Percentiles rank a stretch among this genome's conserved stretches.
phyloP scores from a whole-genome alignment of 1,140 invertebrate genomes.

The Whitmania pigra region DNA sequence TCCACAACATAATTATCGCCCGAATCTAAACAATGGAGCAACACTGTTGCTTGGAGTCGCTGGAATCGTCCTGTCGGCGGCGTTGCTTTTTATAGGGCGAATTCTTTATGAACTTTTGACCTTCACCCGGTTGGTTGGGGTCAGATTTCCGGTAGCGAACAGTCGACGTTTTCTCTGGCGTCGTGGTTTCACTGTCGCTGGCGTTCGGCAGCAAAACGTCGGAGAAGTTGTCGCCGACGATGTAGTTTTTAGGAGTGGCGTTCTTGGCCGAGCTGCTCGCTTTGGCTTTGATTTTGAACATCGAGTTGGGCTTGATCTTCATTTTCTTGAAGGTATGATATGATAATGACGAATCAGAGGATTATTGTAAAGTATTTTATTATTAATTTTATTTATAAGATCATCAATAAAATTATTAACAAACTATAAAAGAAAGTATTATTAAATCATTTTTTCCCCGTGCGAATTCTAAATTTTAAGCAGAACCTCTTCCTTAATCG shows the following conservation, averaged over 20 bases:
- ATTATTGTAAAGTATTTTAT: too few relatives aligned
- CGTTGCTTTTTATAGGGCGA: background rate
- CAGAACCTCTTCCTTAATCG: background rate
- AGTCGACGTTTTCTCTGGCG: background rate
- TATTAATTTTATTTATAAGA: too few relatives aligned
- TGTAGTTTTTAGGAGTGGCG: background rate
- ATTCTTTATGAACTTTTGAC: conserved; percentile 8
- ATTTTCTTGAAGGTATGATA: background rate
- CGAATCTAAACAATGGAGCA: conserved; percentile 5
- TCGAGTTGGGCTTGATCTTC: background rate
- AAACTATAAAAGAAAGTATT: too few relatives aligned
- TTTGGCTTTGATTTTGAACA: conserved; percentile 7
- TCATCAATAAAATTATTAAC: too few relatives aligned
- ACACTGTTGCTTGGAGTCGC: background rate
- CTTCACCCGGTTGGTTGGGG: background rate
- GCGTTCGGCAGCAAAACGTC: background rate
- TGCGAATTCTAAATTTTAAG: background rate
- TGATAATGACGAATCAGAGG: too few relatives aligned
- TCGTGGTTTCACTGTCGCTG: background rate
- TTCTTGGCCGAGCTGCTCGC: background rate
- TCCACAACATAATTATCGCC: background rate
- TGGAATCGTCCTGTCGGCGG: background rate
- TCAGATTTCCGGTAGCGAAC: conserved; percentile 1
- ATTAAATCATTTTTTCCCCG: too few relatives aligned
- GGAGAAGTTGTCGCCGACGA: conserved; percentile 3